phyloP scores from a whole-genome alignment of 2,888 invertebrate genomes.

The Micropterix aruncella region DNA sequence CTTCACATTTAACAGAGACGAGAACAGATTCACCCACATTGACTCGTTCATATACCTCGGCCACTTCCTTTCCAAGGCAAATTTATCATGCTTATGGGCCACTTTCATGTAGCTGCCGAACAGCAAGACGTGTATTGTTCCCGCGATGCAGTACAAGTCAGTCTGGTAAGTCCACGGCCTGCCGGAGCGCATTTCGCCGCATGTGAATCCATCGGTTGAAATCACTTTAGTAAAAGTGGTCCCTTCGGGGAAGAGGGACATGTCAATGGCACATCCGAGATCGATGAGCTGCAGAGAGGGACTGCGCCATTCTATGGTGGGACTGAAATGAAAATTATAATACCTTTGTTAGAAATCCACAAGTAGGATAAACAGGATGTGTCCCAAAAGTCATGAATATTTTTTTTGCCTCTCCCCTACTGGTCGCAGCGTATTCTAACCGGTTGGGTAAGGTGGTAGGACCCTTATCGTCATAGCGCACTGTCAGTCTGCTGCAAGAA shows the following conservation, averaged over 20 bases:
- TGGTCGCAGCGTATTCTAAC: too few species aligned
- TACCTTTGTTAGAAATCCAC: too few species aligned
- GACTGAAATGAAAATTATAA: conserved; percentile 34
- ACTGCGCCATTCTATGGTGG: conserved; percentile 45
- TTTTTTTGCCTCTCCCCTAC: too few species aligned
- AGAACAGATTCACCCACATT: conserved; percentile 72
- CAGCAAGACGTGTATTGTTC: conserved; percentile 73
- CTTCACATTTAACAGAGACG: conserved; percentile 65
- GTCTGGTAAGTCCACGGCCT: conserved; percentile 91
- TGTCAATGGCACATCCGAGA: conserved; percentile 89
- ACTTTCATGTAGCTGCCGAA: conserved; percentile 86
- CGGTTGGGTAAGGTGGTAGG: too few species aligned
- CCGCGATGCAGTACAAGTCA: conserved; percentile 81
- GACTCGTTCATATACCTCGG: conserved; percentile 59
- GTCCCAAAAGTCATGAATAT: too few species aligned
- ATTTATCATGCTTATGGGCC: conserved; percentile 43
- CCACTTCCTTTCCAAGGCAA: conserved; percentile 57
- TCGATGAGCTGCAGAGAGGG: conserved; percentile 79
- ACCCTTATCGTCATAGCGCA: too few species aligned
- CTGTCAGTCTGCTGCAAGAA: too few species aligned
- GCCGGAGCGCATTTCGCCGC: conserved; percentile 83
- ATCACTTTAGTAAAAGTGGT: conserved; percentile 64
- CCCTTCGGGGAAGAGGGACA: conserved; percentile 65
- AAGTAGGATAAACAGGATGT: too few species aligned
- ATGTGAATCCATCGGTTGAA: conserved; percentile 65